phyloP scores from a whole-genome alignment of 2,113 vertebrate genomes.

The Cryptoleucopteryx plumbea region DNA sequence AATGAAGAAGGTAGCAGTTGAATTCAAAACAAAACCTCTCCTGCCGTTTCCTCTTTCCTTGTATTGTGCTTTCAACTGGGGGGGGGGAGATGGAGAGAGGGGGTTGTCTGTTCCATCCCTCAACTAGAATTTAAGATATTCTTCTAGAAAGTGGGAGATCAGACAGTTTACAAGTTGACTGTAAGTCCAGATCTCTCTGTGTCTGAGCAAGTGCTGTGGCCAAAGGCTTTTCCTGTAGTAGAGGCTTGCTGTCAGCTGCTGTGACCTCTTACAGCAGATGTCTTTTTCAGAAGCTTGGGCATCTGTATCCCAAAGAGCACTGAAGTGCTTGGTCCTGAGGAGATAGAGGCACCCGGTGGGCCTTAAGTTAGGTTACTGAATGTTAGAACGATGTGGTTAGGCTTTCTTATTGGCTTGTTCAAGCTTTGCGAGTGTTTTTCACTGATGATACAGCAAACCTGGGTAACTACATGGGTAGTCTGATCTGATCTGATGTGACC shows the following conservation, averaged over 20 bases:
- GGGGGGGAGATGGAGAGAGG: too few species aligned
- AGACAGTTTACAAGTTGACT: background rate
- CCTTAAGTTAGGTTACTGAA: background rate
- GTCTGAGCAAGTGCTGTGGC: background rate
- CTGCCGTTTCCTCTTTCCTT: background rate
- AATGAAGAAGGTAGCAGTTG: background rate
- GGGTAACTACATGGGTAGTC: background rate
- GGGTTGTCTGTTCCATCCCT: background rate
- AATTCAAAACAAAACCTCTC: background rate
- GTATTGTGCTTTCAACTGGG: background rate
- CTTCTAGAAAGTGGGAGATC: background rate
- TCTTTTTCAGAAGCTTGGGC: background rate
- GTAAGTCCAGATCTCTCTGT: background rate
- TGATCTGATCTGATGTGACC: background rate
- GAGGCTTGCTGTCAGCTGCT: background rate
- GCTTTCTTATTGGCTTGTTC: background rate
- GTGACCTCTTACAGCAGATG: background rate
- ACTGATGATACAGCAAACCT: background rate
- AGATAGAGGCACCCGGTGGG: background rate
- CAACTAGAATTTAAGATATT: background rate
- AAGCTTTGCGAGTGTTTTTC: background rate
- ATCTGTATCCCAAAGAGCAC: background rate
- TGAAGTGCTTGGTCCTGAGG: background rate
- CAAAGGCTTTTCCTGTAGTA: background rate
- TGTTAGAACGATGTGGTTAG: background rate